Evolutionary conservation across 37 sponge, comb jelly and placozoan genomes (phyloP), one percentile per base, ranked within the genome.

Genomic region (Hexactinellida sp.): DNA sequence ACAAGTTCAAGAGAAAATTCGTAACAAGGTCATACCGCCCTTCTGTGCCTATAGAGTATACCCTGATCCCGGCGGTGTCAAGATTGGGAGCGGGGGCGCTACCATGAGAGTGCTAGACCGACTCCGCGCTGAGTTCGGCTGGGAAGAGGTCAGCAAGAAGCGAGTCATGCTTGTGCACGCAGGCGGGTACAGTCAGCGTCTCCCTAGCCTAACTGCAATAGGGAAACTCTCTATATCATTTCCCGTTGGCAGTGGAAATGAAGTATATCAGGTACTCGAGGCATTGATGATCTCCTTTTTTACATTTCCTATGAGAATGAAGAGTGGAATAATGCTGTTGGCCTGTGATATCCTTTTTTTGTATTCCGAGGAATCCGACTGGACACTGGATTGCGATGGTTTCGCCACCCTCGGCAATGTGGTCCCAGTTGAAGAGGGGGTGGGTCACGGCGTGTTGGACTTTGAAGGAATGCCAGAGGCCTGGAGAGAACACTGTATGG

Each of bases 131-230:
- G 88, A 89, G 1, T 54, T 87, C 39, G 76, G 76, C 5, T 63
- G 76, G 76, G 13, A n/a, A 63, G 76, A 63, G 76, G 21, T 63
- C 28, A 63, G 76, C 30, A n/a, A 63, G 86, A 85, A 63, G 82
- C 41, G 76, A 38, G 87, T 93, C 21, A 63, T 93, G 32, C 41
- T 93, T 24, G 82, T 93, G 16, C 90, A 91, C 88, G 94, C 94
- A 86, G 94, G 94, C 37, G 94, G 94, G 0, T 93, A 88, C 38
- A 93, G 94, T 84, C 94, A 93, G 54, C 83, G 94, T 9, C 82
- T 93, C 32, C 92, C 94, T 39, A 88, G 63, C 55, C 86, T 87
- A 55, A 93, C 92, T 91, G 94, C 86, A 21, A 23, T 91, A 0
- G 94, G 94, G 21, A 93, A 93, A 82, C 54, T 88, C 21, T 93